Evolutionary conservation across 2,113 vertebrate genomes (phyloP).

Genomic region (Eolophus roseicapilla): DNA sequence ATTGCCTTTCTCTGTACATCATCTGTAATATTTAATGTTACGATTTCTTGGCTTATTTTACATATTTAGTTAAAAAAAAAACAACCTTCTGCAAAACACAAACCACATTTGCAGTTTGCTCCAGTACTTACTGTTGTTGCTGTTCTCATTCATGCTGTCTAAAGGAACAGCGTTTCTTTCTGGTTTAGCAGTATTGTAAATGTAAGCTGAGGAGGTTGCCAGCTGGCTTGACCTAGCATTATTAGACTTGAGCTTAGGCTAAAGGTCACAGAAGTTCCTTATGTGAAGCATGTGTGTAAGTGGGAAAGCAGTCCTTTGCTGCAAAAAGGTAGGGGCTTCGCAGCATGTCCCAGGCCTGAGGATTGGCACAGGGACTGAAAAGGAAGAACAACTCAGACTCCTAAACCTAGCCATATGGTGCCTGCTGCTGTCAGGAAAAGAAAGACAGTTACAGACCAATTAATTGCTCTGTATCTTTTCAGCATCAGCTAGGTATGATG

Average conservation of each 20-base stretch:
- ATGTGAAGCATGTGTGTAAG: slow-evolving; percentile 44
- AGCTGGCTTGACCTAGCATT: slow-evolving; percentile 49
- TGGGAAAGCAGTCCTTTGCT: neutral
- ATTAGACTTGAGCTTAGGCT: neutral
- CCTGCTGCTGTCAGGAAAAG: slow-evolving; percentile 38
- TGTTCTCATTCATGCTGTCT: neutral
- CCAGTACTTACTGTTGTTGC: neutral
- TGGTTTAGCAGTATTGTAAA: slow-evolving; percentile 20
- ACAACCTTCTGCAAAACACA: neutral
- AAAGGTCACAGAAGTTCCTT: slow-evolving; percentile 48
- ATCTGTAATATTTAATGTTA: neutral
- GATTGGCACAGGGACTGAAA: slow-evolving; percentile 4
- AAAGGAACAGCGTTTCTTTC: neutral
- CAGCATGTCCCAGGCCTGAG: rapidly evolving
- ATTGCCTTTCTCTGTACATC: neutral
- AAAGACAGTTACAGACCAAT: neutral
- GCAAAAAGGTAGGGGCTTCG: neutral
- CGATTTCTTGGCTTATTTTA: neutral
- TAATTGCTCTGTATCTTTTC: slow-evolving; percentile 36
- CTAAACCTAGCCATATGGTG: slow-evolving; percentile 43
- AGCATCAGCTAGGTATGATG: neutral
- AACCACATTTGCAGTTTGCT: neutral
- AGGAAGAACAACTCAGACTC: slow-evolving; percentile 24
- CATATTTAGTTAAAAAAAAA: neutral
- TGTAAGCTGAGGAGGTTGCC: slow-evolving; percentile 48